Conservation (phyloP, 2,888 invertebrate genomes). For the Chydorus sphaericus region DNA sequence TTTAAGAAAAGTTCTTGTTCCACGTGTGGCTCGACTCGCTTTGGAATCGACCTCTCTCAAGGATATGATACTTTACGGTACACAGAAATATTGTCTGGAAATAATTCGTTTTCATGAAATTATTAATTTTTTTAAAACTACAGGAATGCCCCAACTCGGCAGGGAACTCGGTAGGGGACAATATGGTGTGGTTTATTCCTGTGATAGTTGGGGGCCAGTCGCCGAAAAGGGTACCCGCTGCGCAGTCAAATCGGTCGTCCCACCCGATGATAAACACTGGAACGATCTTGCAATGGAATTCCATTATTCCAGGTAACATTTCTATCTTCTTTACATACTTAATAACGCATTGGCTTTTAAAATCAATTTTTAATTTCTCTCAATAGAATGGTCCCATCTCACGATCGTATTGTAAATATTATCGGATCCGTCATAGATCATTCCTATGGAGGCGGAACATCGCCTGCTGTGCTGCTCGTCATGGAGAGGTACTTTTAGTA, state of each 20-base stretch:
- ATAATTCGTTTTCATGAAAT: background rate
- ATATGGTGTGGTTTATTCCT: constrained; percentile 75
- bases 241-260: constrained; percentile 75
- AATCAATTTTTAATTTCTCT: background rate
- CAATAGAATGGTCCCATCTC: constrained; percentile 58
- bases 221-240: constrained; percentile 27
- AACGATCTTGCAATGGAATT: constrained; percentile 82
- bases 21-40: constrained; percentile 61
- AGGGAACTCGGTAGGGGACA: constrained; percentile 53
- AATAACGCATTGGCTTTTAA: background rate
- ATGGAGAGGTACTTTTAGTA: constrained; percentile 35
- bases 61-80: constrained; percentile 57
- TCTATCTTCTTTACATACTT: background rate
- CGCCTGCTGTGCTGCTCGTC: constrained; percentile 62
- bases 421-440: constrained; percentile 69
- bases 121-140: background rate
- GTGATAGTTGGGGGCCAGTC: constrained; percentile 54
- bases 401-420: constrained; percentile 59
- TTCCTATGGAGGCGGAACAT: constrained; percentile 49
- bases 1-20: constrained; percentile 61
- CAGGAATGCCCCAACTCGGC: constrained; percentile 35
- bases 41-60: constrained; percentile 70
- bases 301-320: constrained; percentile 59
- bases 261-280: constrained; percentile 77
- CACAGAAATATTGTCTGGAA: constrained; percentile 4